Percentiles rank a stretch among this genome's conserved stretches.
Evolutionary conservation across 2,797 vertebrate species (phyloP).

Genomic region (Danio albolineatus): DNA sequence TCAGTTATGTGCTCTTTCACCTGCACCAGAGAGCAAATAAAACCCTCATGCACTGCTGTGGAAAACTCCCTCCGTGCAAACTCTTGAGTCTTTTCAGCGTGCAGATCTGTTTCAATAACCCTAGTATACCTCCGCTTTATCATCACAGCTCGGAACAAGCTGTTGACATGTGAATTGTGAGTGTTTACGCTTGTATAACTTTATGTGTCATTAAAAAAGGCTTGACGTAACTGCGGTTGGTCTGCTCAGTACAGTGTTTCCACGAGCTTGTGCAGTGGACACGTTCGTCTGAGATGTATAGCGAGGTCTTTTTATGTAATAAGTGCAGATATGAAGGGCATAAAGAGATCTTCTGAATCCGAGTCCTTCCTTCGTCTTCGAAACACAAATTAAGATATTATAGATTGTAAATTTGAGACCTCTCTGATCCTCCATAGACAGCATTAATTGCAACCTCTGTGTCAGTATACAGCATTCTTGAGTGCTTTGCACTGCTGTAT

Average conservation of each 20-base stretch:
- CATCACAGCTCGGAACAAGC: conserved; percentile 4
- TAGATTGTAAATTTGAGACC: too few relatives aligned
- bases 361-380: too few relatives aligned
- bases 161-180: conserved; percentile 32
- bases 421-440: too few relatives aligned
- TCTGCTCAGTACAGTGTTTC: not conserved
- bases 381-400: too few relatives aligned
- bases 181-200: conserved; percentile 40
- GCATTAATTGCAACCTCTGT: too few relatives aligned
- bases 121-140: conserved; percentile 27
- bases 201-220: conserved; percentile 32
- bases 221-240: conserved; percentile 30
- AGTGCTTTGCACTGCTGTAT: too few relatives aligned
- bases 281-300: conserved; percentile 3
- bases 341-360: not conserved
- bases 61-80: conserved; percentile 32
- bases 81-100: conserved; percentile 14
- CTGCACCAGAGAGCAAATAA: conserved; percentile 48
- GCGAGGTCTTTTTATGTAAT: not conserved
- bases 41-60: conserved; percentile 24
- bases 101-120: conserved; percentile 34
- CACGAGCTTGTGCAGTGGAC: not conserved
- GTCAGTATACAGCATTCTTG: too few relatives aligned
- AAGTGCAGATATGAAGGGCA: not conserved
- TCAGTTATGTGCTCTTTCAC: conserved; percentile 51